Percentiles rank a stretch among this genome's conserved stretches.
phyloP scores from a whole-genome alignment of 2,113 vertebrate genomes.

The Poeciliopsis prolifica region DNA sequence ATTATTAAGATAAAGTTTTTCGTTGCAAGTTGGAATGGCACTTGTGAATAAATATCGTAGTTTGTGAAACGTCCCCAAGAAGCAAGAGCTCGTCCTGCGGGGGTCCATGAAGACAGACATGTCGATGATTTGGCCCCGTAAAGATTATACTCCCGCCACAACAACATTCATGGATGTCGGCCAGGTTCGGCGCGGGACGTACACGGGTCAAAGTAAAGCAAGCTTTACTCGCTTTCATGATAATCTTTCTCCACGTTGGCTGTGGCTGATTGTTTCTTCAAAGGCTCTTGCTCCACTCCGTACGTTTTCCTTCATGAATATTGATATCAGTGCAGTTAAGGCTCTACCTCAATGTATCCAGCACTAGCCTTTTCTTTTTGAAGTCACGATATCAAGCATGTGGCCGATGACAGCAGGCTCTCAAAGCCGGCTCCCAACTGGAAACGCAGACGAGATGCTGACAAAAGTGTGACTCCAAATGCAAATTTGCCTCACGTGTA shows the following conservation, averaged over 20 bases:
- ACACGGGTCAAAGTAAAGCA: too few relatives aligned
- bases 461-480: constrained; percentile 26
- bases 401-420: constrained; percentile 60
- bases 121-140: too few relatives aligned
- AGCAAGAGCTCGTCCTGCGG: too few relatives aligned
- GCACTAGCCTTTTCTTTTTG: constrained; percentile 7
- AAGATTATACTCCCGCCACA: too few relatives aligned
- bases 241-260: neutral
- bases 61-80: too few relatives aligned
- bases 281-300: neutral
- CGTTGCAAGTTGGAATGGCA: too few relatives aligned
- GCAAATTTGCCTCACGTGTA: constrained; percentile 61
- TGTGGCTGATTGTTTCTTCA: neutral
- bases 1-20: neutral
- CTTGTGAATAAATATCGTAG: too few relatives aligned
- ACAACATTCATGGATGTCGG: too few relatives aligned
- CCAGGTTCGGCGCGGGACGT: too few relatives aligned
- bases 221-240: neutral
- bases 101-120: too few relatives aligned
- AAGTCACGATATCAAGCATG: neutral
- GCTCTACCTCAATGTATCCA: constrained; percentile 32
- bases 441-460: constrained; percentile 45
- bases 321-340: neutral
- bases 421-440: neutral
- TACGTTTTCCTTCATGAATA: neutral